These are phyloP conservation scores for Meles meles DNA, from an alignment of 2,113 vertebrate genomes.

Conservation along the genomic window DNA sequence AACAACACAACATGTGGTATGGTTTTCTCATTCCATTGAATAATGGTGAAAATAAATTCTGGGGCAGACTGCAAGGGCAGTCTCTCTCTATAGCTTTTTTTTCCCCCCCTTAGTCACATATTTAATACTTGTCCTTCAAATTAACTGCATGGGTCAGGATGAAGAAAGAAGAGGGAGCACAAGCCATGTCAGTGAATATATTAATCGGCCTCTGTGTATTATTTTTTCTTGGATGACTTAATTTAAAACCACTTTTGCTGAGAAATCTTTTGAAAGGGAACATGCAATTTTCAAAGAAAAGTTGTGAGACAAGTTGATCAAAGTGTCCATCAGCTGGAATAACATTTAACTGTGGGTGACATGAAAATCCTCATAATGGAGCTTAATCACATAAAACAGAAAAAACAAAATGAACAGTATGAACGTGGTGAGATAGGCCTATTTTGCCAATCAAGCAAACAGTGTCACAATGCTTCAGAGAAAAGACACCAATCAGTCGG, in stretches of 20 bases:
- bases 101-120: neutral
- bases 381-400: conserved; percentile 59
- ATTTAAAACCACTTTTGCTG: conserved; percentile 66
- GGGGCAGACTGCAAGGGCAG: neutral
- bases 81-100: neutral
- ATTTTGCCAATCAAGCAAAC: neutral
- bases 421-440: neutral
- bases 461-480: neutral
- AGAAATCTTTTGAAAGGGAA: conserved; percentile 58
- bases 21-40: neutral
- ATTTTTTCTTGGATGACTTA: conserved; percentile 57
- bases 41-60: neutral
- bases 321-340: conserved; percentile 55
- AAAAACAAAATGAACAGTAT: conserved; percentile 63
- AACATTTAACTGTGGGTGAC: conserved; percentile 64
- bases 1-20: neutral
- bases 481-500: neutral
- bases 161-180: neutral
- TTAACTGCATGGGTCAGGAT: neutral
- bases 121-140: conserved; percentile 26
- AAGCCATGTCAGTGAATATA: neutral
- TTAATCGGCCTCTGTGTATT: conserved; percentile 44
- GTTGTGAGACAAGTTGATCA: conserved; percentile 53
- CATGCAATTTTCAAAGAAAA: conserved; percentile 50
- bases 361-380: conserved; percentile 56